A percentile compares a stretch with the other conserved stretches of the same genome.
These are phyloP conservation scores for Agelastica alni DNA, from an alignment of 2,888 invertebrate species.

Conservation along the genomic window DNA sequence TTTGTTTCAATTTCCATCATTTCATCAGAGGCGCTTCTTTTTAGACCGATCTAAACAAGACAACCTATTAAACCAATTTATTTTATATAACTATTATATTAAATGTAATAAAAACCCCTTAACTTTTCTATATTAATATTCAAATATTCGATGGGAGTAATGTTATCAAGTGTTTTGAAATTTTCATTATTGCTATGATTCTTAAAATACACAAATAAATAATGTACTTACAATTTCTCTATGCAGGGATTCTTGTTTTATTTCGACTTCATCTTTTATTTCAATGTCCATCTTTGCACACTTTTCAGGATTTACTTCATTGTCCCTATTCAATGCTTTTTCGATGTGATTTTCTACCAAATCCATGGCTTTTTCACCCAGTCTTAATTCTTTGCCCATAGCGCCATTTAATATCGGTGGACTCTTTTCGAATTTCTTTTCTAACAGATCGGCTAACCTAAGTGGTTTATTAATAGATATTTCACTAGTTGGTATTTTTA, in stretches of 20 bases:
- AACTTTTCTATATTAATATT: no score
- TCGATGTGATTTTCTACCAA: constrained; percentile 65
- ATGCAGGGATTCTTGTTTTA: constrained; percentile 24
- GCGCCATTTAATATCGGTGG: constrained; percentile 63
- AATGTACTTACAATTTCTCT: constrained; percentile 46
- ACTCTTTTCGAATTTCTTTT: constrained; percentile 72
- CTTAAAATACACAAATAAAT: no score
- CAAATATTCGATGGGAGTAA: no score
- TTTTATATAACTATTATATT: no score
- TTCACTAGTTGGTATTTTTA: constrained; percentile 43
- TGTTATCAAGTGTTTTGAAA: no score
- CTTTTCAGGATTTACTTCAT: constrained; percentile 39
- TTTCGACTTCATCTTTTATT: constrained; percentile 24
- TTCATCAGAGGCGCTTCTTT: constrained; percentile 53
- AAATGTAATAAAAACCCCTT: no score
- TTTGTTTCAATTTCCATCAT: constrained; percentile 58
- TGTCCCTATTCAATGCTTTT: constrained; percentile 55
- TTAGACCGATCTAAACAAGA: constrained; percentile 42
- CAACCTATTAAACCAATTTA: no score
- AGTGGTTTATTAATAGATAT: constrained; percentile 64
- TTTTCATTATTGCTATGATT: no score
- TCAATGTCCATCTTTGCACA: constrained; percentile 15
- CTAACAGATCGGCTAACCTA: constrained; percentile 82
- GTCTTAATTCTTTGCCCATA: constrained; percentile 60
- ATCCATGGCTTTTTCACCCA: constrained; percentile 63